Conservation (phyloP, 2,888 invertebrate genomes). For the Julus scandinavius region DNA sequence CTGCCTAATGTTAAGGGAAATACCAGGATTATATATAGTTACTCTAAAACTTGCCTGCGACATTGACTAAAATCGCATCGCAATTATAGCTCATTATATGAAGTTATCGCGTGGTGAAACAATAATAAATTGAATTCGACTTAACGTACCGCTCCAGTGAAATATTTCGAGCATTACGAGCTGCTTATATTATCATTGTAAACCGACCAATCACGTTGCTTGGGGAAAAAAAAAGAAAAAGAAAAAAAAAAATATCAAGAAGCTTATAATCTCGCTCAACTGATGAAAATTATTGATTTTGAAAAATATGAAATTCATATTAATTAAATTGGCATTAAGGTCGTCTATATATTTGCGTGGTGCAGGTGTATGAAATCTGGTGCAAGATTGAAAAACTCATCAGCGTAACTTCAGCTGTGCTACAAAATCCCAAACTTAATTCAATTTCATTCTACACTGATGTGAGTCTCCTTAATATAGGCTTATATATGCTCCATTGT, state of each 20-base stretch:
- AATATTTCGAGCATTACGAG: background rate
- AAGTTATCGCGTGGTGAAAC: background rate
- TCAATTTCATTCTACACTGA: conserved; percentile 10
- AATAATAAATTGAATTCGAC: background rate
- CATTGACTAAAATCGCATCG: too few species aligned
- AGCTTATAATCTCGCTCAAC: background rate
- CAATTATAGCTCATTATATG: background rate
- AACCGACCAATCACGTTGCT: conserved; percentile 16
- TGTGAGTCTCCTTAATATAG: background rate
- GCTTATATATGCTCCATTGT: conserved; percentile 12
- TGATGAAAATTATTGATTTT: conserved; percentile 33
- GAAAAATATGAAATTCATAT: conserved; percentile 33
- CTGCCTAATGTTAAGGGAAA: too few species aligned
- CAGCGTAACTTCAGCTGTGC: conserved; percentile 21
- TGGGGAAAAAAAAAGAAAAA: background rate
- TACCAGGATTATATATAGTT: too few species aligned
- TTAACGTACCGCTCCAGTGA: background rate
- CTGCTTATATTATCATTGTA: background rate
- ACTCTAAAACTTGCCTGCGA: too few species aligned
- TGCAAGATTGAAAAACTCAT: conserved; percentile 33
- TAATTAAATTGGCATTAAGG: conserved; percentile 33
- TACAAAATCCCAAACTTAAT: conserved; percentile 11
- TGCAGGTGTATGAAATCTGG: conserved; percentile 25
- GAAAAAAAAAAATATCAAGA: background rate
- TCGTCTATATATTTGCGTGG: conserved; percentile 19